These are phyloP conservation scores for Drosophila gaucha DNA, from an alignment of 2,888 invertebrate species.

Conservation along the genomic window DNA sequence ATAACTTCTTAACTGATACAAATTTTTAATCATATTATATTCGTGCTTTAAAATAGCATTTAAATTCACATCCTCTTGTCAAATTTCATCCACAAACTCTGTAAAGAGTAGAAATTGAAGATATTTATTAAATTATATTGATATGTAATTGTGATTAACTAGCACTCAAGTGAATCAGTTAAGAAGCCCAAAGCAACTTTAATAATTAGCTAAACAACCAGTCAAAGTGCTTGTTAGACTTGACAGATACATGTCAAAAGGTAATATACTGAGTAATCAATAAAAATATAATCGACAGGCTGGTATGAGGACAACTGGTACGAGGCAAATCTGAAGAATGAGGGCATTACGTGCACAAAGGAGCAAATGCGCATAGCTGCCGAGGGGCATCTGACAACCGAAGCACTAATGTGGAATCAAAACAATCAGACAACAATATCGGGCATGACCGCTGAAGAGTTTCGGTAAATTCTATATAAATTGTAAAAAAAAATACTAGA, in stretches of 20 bases:
- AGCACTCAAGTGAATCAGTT: not conserved
- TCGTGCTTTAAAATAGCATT: too few relatives aligned
- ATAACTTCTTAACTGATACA: too few relatives aligned
- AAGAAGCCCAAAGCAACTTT: not conserved
- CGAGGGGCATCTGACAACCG: conserved; percentile 98
- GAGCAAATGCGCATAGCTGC: conserved; percentile 97
- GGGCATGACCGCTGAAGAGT: conserved; percentile 97
- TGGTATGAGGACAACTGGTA: conserved; percentile 99
- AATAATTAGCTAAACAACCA: not conserved
- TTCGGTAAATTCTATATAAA: conserved; percentile 86
- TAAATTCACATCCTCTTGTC: not conserved
- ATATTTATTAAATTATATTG: not conserved
- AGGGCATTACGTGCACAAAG: conserved; percentile 95
- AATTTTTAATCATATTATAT: too few relatives aligned
- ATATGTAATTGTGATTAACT: not conserved
- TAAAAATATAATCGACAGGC: conserved; percentile 85
- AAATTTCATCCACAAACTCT: not conserved
- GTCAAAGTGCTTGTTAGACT: not conserved
- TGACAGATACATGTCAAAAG: not conserved
- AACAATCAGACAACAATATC: conserved; percentile 97
- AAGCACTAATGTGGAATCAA: conserved; percentile 99
- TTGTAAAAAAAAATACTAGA: not conserved
- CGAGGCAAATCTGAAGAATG: conserved; percentile 93
- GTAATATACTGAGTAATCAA: not conserved
- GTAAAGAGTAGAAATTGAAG: not conserved